phyloP scores from a whole-genome alignment of 1,140 invertebrate species.

The Trichogramma pretiosum region DNA sequence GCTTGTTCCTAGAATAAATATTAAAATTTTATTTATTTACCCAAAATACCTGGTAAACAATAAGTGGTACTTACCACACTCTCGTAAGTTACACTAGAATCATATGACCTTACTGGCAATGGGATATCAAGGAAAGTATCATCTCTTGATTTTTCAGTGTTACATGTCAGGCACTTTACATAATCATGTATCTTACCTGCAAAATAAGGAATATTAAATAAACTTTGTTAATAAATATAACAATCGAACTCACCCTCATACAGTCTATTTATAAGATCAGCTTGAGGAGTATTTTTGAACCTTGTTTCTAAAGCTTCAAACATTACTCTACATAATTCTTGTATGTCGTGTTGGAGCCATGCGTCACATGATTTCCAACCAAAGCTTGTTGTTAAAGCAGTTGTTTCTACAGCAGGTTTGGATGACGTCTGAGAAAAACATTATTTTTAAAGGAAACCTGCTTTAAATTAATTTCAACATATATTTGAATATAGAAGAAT shows the following conservation, averaged over 20 bases:
- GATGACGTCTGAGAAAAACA: conserved; percentile 58
- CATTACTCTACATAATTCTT: conserved; percentile 85
- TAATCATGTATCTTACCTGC: conserved; percentile 84
- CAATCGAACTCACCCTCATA: conserved; percentile 51
- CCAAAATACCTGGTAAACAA: too few relatives aligned
- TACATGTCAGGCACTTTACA: conserved; percentile 83
- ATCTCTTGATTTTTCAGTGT: conserved; percentile 72
- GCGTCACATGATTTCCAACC: conserved; percentile 86
- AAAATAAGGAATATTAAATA: conserved; percentile 26
- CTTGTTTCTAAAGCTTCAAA: conserved; percentile 84
- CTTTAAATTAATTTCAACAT: background rate
- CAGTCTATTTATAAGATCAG: conserved; percentile 71
- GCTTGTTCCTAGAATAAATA: conserved; percentile 63
- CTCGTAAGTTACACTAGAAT: conserved; percentile 65
- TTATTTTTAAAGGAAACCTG: too few relatives aligned
- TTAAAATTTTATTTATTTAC: conserved; percentile 5
- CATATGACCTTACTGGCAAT: conserved; percentile 78
- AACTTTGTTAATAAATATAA: conserved; percentile 1
- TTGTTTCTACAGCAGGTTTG: conserved; percentile 72
- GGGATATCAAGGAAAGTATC: conserved; percentile 86
- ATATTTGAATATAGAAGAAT: conserved; percentile 20
- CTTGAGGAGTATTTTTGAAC: conserved; percentile 76
- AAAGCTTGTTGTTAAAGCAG: conserved; percentile 80
- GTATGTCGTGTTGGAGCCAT: conserved; percentile 90
- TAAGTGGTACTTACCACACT: conserved; percentile 65